phyloP scores from a whole-genome alignment of 2,113 vertebrate genomes.

The Lampris incognitus region DNA sequence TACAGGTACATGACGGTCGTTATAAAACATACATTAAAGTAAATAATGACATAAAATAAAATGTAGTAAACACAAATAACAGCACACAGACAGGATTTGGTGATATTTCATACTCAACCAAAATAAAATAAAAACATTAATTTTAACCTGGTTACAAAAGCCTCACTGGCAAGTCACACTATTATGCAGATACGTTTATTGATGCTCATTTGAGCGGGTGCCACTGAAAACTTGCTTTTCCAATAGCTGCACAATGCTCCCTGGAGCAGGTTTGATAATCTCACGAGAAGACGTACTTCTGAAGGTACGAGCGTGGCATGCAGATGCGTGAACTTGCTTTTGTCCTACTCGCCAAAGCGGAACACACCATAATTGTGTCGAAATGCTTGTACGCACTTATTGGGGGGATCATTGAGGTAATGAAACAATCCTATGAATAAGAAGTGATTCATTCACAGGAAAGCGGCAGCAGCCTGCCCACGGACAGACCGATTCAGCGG shows the following conservation, averaged over 20 bases:
- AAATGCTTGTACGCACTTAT: too few species aligned
- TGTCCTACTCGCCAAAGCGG: conserved; percentile 20
- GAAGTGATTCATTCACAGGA: conserved; percentile 59
- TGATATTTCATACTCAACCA: too few species aligned
- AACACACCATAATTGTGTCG: conserved; percentile 28
- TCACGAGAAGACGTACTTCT: background rate
- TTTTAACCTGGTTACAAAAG: too few species aligned
- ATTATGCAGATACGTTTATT: conserved; percentile 6
- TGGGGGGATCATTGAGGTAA: too few species aligned
- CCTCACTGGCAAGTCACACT: background rate
- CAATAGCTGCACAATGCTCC: background rate
- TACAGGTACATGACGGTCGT: too few species aligned
- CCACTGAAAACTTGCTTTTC: background rate
- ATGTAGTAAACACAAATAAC: too few species aligned
- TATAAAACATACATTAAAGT: too few species aligned
- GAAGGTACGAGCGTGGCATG: background rate
- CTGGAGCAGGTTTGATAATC: background rate
- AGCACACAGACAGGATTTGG: too few species aligned
- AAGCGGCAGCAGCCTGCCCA: conserved; percentile 56
- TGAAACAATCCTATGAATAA: conserved; percentile 44
- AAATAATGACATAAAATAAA: too few species aligned
- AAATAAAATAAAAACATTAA: too few species aligned
- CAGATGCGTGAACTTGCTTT: background rate
- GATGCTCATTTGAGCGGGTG: conserved; percentile 9
- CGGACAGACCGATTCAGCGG: conserved; percentile 21